phyloP scores from a whole-genome alignment of 1,140 invertebrate genomes.

The Dreissena polymorpha region DNA sequence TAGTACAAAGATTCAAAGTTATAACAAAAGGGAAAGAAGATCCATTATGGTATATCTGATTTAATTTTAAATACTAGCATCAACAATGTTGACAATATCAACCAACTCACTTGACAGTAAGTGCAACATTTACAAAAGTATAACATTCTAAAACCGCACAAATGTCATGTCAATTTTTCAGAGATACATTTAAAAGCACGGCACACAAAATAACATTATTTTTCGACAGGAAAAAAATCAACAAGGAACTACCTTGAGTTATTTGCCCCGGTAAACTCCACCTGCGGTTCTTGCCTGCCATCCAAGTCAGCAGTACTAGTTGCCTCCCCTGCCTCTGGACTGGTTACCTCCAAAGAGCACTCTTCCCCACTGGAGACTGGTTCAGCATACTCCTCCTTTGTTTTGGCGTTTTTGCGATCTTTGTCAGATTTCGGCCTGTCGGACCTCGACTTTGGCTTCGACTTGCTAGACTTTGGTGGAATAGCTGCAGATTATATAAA shows the following conservation, averaged over 20 bases:
- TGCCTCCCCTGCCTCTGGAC: background rate
- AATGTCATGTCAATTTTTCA: too few relatives aligned
- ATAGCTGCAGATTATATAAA: background rate
- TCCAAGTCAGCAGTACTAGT: conserved; percentile 1
- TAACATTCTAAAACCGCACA: too few relatives aligned
- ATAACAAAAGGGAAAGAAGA: too few relatives aligned
- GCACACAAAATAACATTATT: background rate
- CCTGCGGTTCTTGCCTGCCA: conserved; percentile 49
- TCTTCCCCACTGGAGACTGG: conserved; percentile 1
- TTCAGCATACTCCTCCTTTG: conserved; percentile 29
- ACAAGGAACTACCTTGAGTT: conserved; percentile 59
- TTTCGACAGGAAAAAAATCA: too few relatives aligned
- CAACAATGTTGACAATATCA: too few relatives aligned
- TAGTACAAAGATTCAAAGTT: too few relatives aligned
- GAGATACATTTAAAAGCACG: background rate
- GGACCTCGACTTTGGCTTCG: background rate
- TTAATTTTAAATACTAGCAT: too few relatives aligned
- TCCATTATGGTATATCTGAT: too few relatives aligned
- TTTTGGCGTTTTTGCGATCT: conserved; percentile 26
- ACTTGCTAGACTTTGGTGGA: background rate
- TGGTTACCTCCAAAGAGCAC: background rate
- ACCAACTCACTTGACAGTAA: too few relatives aligned
- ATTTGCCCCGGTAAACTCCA: conserved; percentile 64
- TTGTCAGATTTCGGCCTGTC: conserved; percentile 26
- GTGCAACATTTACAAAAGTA: too few relatives aligned